Base-by-base conservation (phyloP, 1,140 invertebrate species). In the Nephotettix cincticeps region DNA sequence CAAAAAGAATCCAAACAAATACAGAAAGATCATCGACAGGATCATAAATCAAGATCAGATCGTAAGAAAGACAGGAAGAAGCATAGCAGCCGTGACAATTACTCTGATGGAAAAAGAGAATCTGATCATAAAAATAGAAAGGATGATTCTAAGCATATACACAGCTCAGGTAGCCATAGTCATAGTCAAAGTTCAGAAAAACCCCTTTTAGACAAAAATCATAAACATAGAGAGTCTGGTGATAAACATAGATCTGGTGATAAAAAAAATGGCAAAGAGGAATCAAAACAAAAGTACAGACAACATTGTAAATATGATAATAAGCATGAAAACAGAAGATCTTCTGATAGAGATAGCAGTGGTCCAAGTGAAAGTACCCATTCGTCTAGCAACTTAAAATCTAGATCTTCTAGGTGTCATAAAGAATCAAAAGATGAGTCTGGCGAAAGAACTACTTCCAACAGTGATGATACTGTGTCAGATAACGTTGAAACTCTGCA, bases 101-200 rank as follows among this genome's bases (percentile, higher is more conserved):
- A 54, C 58, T 81, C 78, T 72, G 75, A 78, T 3, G 80, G 74
- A 29, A 78, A 77, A 66, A 76, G 81, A 72, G 47, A 32, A 19
- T 19, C 21, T 23, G 66, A 73, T 66, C 65, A 71, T 13, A 56
- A 45, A 51, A 51, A 73, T 32, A 56, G 23, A 0, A 68, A 61
- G 61, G 14, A 45, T 19, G 64, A 56, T 2, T 27, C 14, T 11
- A 61, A 61, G 25, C 56, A 61, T 29, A 61, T 21, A 11, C 56
- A 61, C n/a, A 29, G 25, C n/a, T 61, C 56, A 68, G 43, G 25
- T 67, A 68, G 29, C 11, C 32, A 70, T 40, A 70, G 32, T 6
- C 30, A 68, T 51, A 28, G 36, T 19, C 32, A n/a, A 9, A 40
- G 19, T 27, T 54, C 40, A n/a, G 54, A 73, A 13, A 69, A 72